Conservation (phyloP, 2,113 vertebrate species). For the Cololabis saira region DNA sequence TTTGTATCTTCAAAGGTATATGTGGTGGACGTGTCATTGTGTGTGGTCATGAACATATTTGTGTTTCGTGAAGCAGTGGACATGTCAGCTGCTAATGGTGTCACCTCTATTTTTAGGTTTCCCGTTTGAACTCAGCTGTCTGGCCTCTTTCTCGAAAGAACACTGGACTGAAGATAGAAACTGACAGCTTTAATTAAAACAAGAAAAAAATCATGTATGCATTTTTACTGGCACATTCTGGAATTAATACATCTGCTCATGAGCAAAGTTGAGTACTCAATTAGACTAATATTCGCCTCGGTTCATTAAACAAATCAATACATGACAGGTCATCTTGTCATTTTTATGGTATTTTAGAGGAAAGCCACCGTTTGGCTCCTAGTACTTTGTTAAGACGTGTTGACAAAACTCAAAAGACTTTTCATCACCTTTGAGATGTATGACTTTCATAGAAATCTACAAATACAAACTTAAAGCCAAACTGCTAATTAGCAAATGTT, state of each 20-base stretch:
- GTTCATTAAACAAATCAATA: too few species aligned
- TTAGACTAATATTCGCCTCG: too few species aligned
- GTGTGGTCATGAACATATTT: constrained; percentile 41
- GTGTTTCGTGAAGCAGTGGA: constrained; percentile 18
- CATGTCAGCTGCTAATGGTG: constrained; percentile 69
- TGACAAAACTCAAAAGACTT: too few species aligned
- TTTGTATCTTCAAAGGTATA: background rate
- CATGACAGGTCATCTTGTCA: too few species aligned
- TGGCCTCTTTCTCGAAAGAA: constrained; percentile 41
- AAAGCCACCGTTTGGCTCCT: too few species aligned
- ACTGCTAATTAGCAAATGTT: too few species aligned
- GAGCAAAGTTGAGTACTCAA: background rate
- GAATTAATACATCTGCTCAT: background rate
- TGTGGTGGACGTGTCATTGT: constrained; percentile 8
- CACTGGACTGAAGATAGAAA: constrained; percentile 29
- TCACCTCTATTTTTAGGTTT: constrained; percentile 71
- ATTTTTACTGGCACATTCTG: too few species aligned
- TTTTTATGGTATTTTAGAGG: too few species aligned
- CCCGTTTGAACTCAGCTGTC: constrained; percentile 48
- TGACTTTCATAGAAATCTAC: too few species aligned
- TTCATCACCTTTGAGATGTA: too few species aligned
- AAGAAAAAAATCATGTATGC: background rate
- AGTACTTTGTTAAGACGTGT: too few species aligned
- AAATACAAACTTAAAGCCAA: too few species aligned
- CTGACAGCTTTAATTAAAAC: background rate